Base-by-base conservation (phyloP, 2,113 vertebrate species). In the Cepphus grylle region DNA sequence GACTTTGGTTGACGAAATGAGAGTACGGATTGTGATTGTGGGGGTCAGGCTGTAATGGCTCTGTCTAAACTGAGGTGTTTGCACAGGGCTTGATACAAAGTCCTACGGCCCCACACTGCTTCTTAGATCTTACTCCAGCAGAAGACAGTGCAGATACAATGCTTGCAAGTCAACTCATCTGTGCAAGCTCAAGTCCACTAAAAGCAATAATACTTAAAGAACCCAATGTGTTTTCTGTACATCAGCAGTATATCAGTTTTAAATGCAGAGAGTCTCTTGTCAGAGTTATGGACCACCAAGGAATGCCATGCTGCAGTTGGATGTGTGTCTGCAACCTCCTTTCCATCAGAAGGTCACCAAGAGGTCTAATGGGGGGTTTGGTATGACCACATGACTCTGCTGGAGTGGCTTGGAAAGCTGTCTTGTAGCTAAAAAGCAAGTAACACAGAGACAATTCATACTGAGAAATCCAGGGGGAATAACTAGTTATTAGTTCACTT, bases 401-500 rank as follows among this genome's bases (percentile, higher is more conserved):
- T 84, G 61, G 49, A 65, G 66, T 96, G 86, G 45, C 36, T 89
- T 92, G 77, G 65, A 94, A 94, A 86, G 43, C 77, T 84, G 38
- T 86, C 63, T 78, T 63, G 49, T n/a, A 86, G 52, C 66, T 96
- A 76, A 76, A 95, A 95, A 92, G 40, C 77, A 74, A 94, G 86
- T 76, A 87, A 96, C 96, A 96, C 78, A 95, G 91, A 89, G 82
- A 95, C 88, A 88, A 96, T 94, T 96, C 96, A 96, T 96, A 86
- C 83, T 72, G 96, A 94, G 94, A 97, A 94, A 94, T 95, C 96
- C 92, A 92, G 73, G 86, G 94, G 97, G 97, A 94, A 95, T 96
- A 94, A 85, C 91, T 96, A 77, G 61, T 80, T 94, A 96, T 95
- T 95, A 97, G 73, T 94, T 97, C 88, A 79, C 43, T 89, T 94